These are phyloP conservation scores for Squalus acanthias DNA, from an alignment of 2,797 vertebrate species.

Conservation along the genomic window DNA sequence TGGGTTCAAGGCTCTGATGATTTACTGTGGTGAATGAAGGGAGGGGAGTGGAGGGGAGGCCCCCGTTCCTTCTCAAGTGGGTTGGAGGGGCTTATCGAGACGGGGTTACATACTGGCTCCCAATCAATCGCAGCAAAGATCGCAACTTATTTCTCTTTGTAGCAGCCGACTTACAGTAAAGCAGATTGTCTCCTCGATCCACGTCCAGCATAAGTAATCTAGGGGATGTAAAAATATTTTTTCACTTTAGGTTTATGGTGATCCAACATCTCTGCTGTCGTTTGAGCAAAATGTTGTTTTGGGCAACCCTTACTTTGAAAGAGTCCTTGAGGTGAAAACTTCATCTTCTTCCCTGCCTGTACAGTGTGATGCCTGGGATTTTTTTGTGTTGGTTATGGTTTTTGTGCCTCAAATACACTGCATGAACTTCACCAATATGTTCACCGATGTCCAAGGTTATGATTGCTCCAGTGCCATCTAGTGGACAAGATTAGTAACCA, in stretches of 20 bases:
- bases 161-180: no score
- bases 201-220: neutral
- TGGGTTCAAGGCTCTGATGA: neutral
- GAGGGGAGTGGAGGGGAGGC: no score
- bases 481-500: neutral
- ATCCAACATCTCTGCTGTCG: neutral
- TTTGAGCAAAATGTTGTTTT: neutral
- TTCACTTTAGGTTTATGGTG: neutral
- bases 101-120: no score
- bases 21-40: neutral
- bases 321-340: neutral
- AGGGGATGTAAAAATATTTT: neutral
- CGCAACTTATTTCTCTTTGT: no score
- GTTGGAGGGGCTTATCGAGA: no score
- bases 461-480: neutral
- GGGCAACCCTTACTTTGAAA: neutral
- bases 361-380: neutral
- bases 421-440: neutral
- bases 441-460: neutral
- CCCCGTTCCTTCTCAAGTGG: neutral
- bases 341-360: neutral
- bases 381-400: neutral
- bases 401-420: neutral
- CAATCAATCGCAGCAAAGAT: no score
- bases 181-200: neutral